phyloP scores from a whole-genome alignment of 1,140 invertebrate species.

The Caenorhabditis brenneri region DNA sequence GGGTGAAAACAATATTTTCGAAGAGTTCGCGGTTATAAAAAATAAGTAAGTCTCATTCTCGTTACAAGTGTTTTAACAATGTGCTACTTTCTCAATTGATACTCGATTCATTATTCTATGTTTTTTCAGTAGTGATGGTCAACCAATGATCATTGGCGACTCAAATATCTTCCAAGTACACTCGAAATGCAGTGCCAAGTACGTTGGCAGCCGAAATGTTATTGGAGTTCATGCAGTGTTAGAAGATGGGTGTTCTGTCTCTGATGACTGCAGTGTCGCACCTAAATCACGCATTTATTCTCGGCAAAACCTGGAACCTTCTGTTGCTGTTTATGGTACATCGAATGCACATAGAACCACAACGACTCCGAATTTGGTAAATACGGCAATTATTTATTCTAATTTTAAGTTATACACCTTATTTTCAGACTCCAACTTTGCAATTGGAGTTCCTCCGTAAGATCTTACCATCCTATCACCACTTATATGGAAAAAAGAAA shows the following conservation, averaged over 20 bases:
- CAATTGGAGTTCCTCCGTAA: constrained; percentile 89
- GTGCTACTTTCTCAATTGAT: not conserved
- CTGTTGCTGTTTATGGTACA: constrained; percentile 79
- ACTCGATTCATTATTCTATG: not conserved
- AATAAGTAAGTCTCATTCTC: too few species aligned
- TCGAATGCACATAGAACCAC: constrained; percentile 38
- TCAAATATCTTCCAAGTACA: constrained; percentile 29
- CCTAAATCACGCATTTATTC: not conserved
- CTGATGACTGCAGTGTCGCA: constrained; percentile 1
- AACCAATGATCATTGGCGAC: constrained; percentile 74
- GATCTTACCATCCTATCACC: constrained; percentile 91
- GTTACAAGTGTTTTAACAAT: too few species aligned
- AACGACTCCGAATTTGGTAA: constrained; percentile 28
- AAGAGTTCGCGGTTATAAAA: constrained; percentile 87
- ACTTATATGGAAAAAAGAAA: constrained; percentile 33
- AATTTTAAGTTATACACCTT: not conserved
- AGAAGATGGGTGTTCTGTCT: not conserved
- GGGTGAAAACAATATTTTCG: constrained; percentile 90
- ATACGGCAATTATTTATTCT: not conserved
- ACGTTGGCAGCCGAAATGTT: constrained; percentile 11
- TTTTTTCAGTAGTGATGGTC: constrained; percentile 46
- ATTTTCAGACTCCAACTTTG: constrained; percentile 81
- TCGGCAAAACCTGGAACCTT: constrained; percentile 82
- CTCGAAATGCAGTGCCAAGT: constrained; percentile 23
- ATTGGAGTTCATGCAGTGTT: not conserved